Base-by-base conservation (phyloP, 2,888 invertebrate species). In the Rotaria socialis region DNA sequence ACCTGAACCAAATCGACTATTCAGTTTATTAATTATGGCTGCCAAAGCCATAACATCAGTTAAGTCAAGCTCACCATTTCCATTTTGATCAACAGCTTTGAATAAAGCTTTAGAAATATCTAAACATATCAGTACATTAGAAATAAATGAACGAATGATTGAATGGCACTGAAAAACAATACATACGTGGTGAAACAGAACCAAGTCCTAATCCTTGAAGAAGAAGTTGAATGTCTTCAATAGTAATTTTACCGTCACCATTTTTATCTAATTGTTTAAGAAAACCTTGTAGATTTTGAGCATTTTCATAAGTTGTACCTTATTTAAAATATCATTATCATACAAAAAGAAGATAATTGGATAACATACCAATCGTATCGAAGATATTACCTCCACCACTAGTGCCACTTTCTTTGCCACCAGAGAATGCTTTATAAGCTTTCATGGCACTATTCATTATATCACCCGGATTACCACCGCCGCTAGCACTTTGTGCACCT, bases 41-140 rank as follows among this genome's bases (percentile, higher is more conserved):
- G 80, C 47, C 14, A 80, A 80, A n/a, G 80, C 80, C 80, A 80
- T 80, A 3, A 80, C 43, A 80, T 80, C 80, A n/a, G 80, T 80
- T 22, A 84, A 35, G 35, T 84, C 84, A 55, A 84, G 84, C 22
- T 41, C 84, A 55, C 84, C 84, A 84, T 84, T 84, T 4, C 47
- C 41, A 84, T 84, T 84, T 35, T 24, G 41, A 56, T 84, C 84
- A 41, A 56, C 84, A 4, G 56, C 56, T 55, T 84, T 84, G 35
- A 84, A 84, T 19, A 84, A 47, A 41, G 43, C 56, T 55, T 84
- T 52, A 2, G 84, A 52, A 16, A 84, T 8, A 56, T 52, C 43
- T 47, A 80, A 80, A 47, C n/a, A 4, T 11, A 47, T 80, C n/a
- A 10, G 14, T 47, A n/a, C 4, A 47, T 24, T 43, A 47, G 19